A percentile compares a stretch with the other conserved stretches of the same genome.
Evolutionary conservation across 1,140 invertebrate genomes (phyloP).

Genomic region (Drosophila willistoni): DNA sequence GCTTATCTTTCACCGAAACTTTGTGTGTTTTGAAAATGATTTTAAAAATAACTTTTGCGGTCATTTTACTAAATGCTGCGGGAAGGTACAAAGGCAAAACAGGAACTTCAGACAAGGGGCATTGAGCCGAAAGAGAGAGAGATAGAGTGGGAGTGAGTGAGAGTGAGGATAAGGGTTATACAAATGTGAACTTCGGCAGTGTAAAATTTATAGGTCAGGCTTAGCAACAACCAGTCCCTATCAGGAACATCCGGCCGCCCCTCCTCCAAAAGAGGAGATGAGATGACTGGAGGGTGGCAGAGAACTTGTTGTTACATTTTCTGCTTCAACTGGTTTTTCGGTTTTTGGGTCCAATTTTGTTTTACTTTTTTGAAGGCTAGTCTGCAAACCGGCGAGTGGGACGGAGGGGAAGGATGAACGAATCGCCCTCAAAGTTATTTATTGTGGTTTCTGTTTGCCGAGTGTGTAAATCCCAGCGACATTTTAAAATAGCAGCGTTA

Average conservation of each 20-base stretch:
- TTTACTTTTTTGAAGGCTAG: conserved; percentile 1
- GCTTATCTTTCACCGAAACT: conserved; percentile 68
- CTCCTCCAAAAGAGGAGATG: neutral
- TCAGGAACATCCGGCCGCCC: conserved; percentile 14
- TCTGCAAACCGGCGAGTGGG: no score
- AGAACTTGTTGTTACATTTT: conserved; percentile 32
- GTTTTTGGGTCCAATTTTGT: conserved; percentile 28
- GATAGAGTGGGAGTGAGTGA: conserved; percentile 37
- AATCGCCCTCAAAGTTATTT: conserved; percentile 42
- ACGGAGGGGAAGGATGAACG: conserved; percentile 1
- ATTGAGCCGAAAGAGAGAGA: conserved; percentile 19
- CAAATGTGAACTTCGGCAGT: conserved; percentile 14
- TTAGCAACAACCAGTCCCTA: conserved; percentile 35
- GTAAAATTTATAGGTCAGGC: conserved; percentile 56
- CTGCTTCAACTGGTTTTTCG: conserved; percentile 32
- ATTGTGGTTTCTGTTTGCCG: conserved; percentile 26
- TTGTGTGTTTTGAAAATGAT: conserved; percentile 54
- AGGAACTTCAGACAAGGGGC: conserved; percentile 2
- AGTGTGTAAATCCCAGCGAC: conserved; percentile 25
- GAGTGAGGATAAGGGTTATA: neutral
- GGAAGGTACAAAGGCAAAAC: neutral
- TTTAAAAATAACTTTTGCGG: conserved; percentile 77
- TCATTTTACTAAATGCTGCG: conserved; percentile 73
- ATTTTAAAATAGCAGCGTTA: conserved; percentile 46
- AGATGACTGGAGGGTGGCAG: conserved; percentile 7